Evolutionary conservation across 2,797 vertebrate genomes (phyloP).

Genomic region (Trichosurus vulpecula): DNA sequence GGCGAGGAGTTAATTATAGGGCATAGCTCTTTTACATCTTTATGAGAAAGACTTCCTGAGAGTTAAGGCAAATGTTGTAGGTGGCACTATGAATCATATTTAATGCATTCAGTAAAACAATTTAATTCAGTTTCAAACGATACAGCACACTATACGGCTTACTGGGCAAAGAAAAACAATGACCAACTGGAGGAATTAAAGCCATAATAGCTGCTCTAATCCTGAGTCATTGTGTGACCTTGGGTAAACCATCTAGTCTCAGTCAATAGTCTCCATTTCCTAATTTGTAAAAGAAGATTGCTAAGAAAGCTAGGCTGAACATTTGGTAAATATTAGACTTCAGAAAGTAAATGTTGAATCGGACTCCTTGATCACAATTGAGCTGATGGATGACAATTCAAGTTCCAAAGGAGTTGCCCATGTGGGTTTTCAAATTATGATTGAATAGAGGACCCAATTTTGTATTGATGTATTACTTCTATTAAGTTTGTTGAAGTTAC

Average conservation of each 20-base stretch:
- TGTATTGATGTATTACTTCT: conserved; percentile 25
- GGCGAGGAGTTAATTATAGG: neutral
- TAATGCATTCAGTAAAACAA: neutral
- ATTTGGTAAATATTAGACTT: conserved; percentile 72
- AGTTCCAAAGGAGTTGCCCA: conserved; percentile 62
- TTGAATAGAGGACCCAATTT: conserved; percentile 24
- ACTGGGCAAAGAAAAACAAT: neutral
- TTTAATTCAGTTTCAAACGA: neutral
- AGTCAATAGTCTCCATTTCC: neutral
- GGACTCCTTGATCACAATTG: conserved; percentile 61
- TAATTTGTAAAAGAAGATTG: neutral
- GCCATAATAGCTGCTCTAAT: neutral
- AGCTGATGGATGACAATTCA: conserved; percentile 51
- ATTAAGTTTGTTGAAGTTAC: neutral
- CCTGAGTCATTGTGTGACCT: neutral
- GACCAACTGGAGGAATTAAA: neutral
- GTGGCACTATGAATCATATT: conserved; percentile 2
- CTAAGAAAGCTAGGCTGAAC: conserved; percentile 17
- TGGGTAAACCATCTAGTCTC: neutral
- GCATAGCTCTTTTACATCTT: conserved; percentile 21
- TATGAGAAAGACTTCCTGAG: neutral
- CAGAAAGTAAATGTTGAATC: conserved; percentile 50
- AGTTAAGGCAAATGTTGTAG: neutral
- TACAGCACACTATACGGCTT: neutral
- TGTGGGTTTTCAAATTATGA: conserved; percentile 58